A percentile compares a stretch with the other conserved stretches of the same genome.
Evolutionary conservation across 1,140 invertebrate species (phyloP).

Genomic region (Aphidius gifuensis): DNA sequence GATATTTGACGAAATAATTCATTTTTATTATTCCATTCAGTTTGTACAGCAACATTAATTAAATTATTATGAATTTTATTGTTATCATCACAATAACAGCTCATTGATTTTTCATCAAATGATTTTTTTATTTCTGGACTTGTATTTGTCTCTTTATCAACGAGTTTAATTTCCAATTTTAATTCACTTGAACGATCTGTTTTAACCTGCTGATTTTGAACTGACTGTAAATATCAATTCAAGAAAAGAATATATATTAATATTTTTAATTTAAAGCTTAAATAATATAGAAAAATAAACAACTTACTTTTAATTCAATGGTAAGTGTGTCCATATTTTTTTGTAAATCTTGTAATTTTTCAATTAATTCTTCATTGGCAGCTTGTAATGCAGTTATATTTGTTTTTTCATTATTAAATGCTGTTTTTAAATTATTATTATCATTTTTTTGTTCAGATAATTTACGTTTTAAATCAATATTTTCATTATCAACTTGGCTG

Average conservation of each 20-base stretch:
- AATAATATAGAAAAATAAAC: conserved; percentile 9
- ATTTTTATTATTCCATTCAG: too few species aligned
- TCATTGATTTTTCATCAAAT: too few species aligned
- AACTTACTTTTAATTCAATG: conserved; percentile 44
- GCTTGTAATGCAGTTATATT: conserved; percentile 38
- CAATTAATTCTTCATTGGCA: conserved; percentile 42
- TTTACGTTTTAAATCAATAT: conserved; percentile 42
- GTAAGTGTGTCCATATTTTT: conserved; percentile 44
- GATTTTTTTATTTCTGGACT: too few species aligned
- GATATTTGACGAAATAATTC: background rate
- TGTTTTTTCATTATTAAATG: conserved; percentile 39
- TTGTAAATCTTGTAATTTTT: conserved; percentile 48
- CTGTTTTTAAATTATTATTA: conserved; percentile 37
- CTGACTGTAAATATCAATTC: conserved; percentile 25
- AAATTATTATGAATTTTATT: too few species aligned
- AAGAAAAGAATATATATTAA: background rate
- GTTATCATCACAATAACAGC: too few species aligned
- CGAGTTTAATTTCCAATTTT: too few species aligned
- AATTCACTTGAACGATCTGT: background rate
- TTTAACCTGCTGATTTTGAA: conserved; percentile 30
- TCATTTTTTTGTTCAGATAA: conserved; percentile 37
- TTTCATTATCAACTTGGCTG: conserved; percentile 41
- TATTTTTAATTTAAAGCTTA: background rate
- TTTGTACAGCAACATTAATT: too few species aligned
- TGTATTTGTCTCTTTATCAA: too few species aligned